Evolutionary conservation across 1,140 invertebrate species (phyloP), one percentile per base, ranked within the genome.

Genomic region (Euura lappo): DNA sequence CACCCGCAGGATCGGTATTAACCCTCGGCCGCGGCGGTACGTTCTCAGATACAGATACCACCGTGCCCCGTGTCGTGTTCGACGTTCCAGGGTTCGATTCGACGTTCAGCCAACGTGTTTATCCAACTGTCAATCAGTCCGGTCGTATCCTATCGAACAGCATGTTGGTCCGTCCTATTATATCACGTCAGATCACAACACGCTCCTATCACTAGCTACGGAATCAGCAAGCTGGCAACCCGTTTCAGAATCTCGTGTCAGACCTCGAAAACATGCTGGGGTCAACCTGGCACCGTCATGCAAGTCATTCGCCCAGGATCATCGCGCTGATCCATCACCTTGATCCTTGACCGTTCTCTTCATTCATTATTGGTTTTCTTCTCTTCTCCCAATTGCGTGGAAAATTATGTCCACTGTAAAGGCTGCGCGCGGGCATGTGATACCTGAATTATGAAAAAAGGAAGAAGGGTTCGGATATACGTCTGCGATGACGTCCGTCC

Each of bases 51-150:
- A 51, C 13, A 60, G 51, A 60, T 60, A 60, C 8, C 51, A 3
- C 8, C 13, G 8, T 60, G 10, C 13, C 51, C 6, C 10, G 8
- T 8, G 8, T 11, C 13, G 51, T 11, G 13, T 60, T 60, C 13
- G 51, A 60, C 51, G 51, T 2, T n/a, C 8, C 3, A 60, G 8
- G 51, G 51, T n/a, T n/a, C n/a, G n/a, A n/a, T n/a, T n/a, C n/a
- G 51, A 60, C 51, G 10, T 6, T 75, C 79, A 73, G 71, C 75
- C 70, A 76, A 77, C 76, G 75, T 80, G 79, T 80, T 80, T 80
- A 80, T 80, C 79, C 79, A 80, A 80, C 77, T 80, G 79, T 79
- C 79, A 80, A 79, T 80, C 79, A 80, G 71, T 60, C 13, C 13
- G 28, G 28, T 28, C 28, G 28, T 28, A 28, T 28, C 28, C 10